Conservation (phyloP, 2,113 vertebrate species). For the Tamias sibiricus region DNA sequence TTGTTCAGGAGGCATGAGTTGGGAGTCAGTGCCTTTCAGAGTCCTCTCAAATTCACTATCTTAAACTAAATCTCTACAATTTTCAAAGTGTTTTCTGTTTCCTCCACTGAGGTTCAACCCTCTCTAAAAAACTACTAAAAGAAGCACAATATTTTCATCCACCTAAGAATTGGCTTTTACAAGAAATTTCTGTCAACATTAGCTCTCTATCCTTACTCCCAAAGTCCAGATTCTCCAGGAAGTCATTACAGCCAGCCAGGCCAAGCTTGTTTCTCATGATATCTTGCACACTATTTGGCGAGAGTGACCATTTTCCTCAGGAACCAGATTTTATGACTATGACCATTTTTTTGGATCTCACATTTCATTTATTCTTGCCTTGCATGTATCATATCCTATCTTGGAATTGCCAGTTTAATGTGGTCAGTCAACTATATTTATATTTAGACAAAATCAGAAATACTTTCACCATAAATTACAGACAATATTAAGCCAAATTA, state of each 20-base stretch:
- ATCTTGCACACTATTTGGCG: background rate
- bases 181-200: background rate
- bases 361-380: background rate
- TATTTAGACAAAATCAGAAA: background rate
- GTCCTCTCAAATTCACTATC: background rate
- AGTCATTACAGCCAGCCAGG: background rate
- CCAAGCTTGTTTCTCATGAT: background rate
- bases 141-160: too few relatives aligned
- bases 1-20: background rate
- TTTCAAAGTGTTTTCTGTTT: background rate
- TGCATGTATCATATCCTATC: rapidly evolving
- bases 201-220: rapidly evolving
- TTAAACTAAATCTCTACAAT: background rate
- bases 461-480: background rate
- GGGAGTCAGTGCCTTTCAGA: background rate
- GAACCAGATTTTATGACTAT: background rate
- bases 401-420: background rate
- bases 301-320: background rate
- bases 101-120: background rate
- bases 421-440: background rate
- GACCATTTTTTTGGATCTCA: background rate
- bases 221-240: background rate
- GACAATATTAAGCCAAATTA: background rate
- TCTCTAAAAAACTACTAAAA: background rate
- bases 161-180: background rate